Evolutionary conservation across 2,888 invertebrate genomes (phyloP).

Genomic region (Meiosimyza platycephala): DNA sequence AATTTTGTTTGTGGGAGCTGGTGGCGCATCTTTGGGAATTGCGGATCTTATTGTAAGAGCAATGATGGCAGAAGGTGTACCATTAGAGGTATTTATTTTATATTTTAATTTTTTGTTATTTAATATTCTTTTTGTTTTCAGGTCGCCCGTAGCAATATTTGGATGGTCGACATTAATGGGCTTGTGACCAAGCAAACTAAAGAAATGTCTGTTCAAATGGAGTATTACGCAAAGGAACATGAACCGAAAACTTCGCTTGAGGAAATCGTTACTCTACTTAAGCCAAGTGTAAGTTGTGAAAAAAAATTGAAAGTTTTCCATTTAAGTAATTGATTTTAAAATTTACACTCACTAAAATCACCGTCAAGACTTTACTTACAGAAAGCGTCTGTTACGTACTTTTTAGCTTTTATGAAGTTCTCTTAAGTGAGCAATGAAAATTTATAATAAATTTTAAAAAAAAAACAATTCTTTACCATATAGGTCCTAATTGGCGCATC

Average conservation of each 20-base stretch:
- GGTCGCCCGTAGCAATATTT: constrained; percentile 90
- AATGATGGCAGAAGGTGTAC: constrained; percentile 79
- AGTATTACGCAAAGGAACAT: constrained; percentile 81
- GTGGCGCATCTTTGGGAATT: constrained; percentile 93
- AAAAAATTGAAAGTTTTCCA: no score
- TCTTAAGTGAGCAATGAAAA: no score
- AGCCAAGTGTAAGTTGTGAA: constrained; percentile 82
- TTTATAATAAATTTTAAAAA: no score
- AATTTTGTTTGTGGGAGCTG: constrained; percentile 91
- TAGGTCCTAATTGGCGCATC: constrained; percentile 81
- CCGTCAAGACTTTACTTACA: no score
- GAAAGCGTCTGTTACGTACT: no score
- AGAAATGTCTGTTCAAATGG: constrained; percentile 76
- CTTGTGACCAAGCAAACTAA: constrained; percentile 79
- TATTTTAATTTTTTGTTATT: background rate
- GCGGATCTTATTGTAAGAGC: constrained; percentile 90
- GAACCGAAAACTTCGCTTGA: constrained; percentile 82
- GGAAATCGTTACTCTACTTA: constrained; percentile 83
- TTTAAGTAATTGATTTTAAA: no score
- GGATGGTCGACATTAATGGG: constrained; percentile 96
- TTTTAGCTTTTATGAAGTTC: no score
- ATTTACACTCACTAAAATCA: no score
- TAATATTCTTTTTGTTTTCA: constrained; percentile 30
- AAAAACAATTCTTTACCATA: background rate
- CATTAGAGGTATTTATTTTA: constrained; percentile 59